Percentiles rank a stretch among this genome's conserved stretches.
Conservation (phyloP, 2,113 vertebrate genomes). For the Furnarius figulus region DNA sequence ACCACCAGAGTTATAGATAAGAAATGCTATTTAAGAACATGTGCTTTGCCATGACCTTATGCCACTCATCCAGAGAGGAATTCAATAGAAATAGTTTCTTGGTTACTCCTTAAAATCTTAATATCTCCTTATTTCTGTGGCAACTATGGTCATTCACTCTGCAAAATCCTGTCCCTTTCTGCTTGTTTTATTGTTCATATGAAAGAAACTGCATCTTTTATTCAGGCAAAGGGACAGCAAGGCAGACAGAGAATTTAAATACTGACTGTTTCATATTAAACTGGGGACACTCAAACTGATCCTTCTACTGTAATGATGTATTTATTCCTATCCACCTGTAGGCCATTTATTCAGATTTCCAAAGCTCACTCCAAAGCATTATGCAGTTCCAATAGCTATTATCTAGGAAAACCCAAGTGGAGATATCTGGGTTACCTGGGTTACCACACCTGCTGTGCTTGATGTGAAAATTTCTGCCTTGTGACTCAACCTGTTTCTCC, state of each 20-base stretch:
- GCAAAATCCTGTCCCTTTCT: neutral
- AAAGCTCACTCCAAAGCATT: neutral
- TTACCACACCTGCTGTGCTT: neutral
- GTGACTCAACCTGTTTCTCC: neutral
- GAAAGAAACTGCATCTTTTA: neutral
- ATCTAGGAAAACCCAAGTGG: neutral
- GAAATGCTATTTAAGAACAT: neutral
- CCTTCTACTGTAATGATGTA: neutral
- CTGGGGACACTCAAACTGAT: neutral
- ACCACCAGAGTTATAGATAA: neutral
- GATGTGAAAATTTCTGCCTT: neutral
- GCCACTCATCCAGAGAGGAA: neutral
- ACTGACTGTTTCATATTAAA: neutral
- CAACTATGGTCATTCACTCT: neutral
- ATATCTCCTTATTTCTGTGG: neutral
- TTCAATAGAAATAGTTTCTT: neutral
- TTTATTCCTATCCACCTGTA: neutral
- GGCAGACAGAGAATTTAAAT: neutral
- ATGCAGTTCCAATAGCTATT: neutral
- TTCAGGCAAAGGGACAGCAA: neutral
- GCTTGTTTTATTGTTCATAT: neutral
- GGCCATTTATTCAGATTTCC: neutral
- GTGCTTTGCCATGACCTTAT: neutral
- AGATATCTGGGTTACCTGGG: neutral
- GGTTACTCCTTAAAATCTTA: neutral